These are phyloP conservation scores for Nomada fabriciana DNA, from an alignment of 2,888 invertebrate genomes.

Conservation along the genomic window DNA sequence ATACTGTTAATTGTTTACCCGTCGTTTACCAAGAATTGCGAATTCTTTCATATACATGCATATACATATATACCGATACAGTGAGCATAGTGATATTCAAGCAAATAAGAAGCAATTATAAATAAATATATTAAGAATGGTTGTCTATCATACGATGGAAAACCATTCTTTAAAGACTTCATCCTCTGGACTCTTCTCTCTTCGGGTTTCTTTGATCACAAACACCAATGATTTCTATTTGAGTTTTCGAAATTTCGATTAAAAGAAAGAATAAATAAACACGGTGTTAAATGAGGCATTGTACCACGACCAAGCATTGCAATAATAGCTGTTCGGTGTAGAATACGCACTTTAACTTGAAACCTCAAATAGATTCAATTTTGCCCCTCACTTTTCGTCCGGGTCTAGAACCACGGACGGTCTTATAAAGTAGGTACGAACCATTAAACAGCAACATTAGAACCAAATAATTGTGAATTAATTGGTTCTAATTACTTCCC, in stretches of 20 bases:
- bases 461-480: conserved; percentile 3
- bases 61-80: not conserved
- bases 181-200: not conserved
- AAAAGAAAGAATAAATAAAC: too few species aligned
- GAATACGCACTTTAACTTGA: not conserved
- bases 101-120: not conserved
- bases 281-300: not conserved
- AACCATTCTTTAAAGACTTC: conserved; percentile 4
- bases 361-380: not conserved
- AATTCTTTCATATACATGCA: too few species aligned
- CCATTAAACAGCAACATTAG: not conserved
- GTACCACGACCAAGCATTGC: conserved; percentile 3
- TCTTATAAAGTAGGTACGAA: conserved; percentile 5
- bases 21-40: too few species aligned
- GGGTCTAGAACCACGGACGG: conserved; percentile 1
- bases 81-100: conserved; percentile 11
- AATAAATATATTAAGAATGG: not conserved
- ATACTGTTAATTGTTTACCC: too few species aligned
- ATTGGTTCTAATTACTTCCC: not conserved
- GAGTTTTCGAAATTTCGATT: not conserved
- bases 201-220: not conserved
- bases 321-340: conserved; percentile 11
- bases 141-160: not conserved
- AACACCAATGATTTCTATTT: not conserved
- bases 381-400: not conserved